A percentile compares a stretch with the other conserved stretches of the same genome.
Conservation (phyloP, 2,888 invertebrate genomes). For the Crossocerus cetratus region DNA sequence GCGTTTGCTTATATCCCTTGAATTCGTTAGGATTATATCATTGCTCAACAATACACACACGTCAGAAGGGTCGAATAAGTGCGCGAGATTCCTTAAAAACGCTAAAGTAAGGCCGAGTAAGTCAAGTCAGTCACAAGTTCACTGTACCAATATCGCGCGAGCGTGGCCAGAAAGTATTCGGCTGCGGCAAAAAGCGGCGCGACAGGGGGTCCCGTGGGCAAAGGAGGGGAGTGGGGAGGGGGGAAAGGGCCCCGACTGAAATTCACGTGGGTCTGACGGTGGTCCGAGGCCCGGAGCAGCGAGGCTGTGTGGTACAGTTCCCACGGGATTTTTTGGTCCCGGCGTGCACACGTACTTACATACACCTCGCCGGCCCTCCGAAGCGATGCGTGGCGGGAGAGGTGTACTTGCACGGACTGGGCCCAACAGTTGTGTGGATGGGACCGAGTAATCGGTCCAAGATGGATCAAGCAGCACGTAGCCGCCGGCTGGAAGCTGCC, state of each 20-base stretch:
- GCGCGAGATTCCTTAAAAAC: no score
- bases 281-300: slow-evolving; percentile 10
- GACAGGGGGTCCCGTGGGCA: not conserved
- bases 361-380: not conserved
- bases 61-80: no score
- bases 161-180: not conserved
- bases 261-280: not conserved
- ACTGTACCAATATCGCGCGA: not conserved
- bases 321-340: slow-evolving; percentile 66
- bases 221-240: slow-evolving; percentile 22
- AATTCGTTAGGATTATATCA: no score
- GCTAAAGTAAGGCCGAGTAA: no score
- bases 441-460: no score
- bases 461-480: no score
- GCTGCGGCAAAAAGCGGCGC: not conserved
- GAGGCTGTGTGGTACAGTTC: slow-evolving; percentile 68
- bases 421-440: no score
- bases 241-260: not conserved
- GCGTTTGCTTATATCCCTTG: no score
- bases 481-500: no score
- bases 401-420: no score
- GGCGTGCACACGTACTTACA: not conserved
- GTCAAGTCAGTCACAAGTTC: not conserved
- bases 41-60: no score
- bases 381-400: no score